Evolutionary conservation across 2,797 vertebrate genomes (phyloP).

Genomic region (Acanthiza pusilla): DNA sequence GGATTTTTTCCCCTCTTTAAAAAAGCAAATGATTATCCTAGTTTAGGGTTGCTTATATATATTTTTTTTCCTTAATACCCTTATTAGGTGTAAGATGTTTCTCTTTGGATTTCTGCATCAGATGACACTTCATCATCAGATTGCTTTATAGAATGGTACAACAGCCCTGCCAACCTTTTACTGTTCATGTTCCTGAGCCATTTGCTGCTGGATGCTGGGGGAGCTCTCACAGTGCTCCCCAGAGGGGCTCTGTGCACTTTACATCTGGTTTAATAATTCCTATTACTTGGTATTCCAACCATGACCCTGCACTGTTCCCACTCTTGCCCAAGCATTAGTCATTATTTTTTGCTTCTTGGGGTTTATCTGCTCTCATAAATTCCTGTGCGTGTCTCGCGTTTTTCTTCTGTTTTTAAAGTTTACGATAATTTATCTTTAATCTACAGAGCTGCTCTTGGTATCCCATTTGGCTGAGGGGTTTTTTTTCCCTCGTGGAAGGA

Average conservation of each 20-base stretch:
- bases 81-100: conserved; percentile 43
- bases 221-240: conserved; percentile 2
- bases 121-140: conserved; percentile 46
- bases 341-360: neutral
- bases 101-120: conserved; percentile 39
- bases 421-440: neutral
- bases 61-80: neutral
- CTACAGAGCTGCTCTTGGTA: neutral
- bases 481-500: neutral
- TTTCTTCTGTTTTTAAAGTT: conserved; percentile 9
- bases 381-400: neutral
- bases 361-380: neutral
- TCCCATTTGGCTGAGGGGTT: neutral
- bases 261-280: conserved; percentile 55
- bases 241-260: conserved; percentile 10
- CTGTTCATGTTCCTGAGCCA: neutral
- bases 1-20: neutral
- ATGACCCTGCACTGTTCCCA: neutral
- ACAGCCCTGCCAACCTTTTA: neutral
- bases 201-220: conserved; percentile 18
- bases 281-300: neutral
- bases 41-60: neutral
- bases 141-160: neutral
- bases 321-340: neutral
- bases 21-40: neutral